A percentile compares a stretch with the other conserved stretches of the same genome.
phyloP scores from a whole-genome alignment of 2,797 vertebrate species.

The Cossypha polioptera region DNA sequence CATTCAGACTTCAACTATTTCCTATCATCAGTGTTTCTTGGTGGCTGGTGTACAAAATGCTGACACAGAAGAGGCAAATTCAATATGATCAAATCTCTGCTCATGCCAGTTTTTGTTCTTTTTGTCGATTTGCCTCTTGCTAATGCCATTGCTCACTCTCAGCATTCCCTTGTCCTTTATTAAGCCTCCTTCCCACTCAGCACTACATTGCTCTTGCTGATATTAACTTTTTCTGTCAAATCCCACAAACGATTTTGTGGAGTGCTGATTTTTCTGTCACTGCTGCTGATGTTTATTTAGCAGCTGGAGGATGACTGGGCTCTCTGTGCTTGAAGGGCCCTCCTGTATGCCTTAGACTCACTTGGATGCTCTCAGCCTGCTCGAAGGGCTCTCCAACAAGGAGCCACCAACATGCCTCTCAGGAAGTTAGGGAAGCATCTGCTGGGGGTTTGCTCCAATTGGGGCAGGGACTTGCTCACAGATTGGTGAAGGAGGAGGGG shows the following conservation, averaged over 20 bases:
- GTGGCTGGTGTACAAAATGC: neutral
- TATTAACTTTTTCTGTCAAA: slow-evolving; percentile 7
- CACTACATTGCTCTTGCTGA: neutral
- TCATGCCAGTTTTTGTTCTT: neutral
- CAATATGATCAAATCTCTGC: neutral
- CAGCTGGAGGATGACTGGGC: slow-evolving; percentile 11
- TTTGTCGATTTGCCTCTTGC: neutral
- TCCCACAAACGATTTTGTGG: neutral
- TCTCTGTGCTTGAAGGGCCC: slow-evolving; percentile 26
- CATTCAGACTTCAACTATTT: neutral
- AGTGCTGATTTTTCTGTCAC: slow-evolving; percentile 11
- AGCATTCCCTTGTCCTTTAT: neutral
- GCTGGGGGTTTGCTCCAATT: neutral
- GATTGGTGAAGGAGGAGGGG: neutral
- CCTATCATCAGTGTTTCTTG: neutral
- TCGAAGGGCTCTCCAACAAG: slow-evolving; percentile 22
- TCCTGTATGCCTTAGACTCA: slow-evolving; percentile 33
- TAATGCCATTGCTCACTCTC: neutral
- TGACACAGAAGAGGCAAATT: neutral
- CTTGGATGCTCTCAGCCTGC: slow-evolving; percentile 25
- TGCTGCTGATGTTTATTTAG: slow-evolving; percentile 35
- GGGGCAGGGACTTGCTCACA: neutral
- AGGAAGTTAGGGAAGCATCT: slow-evolving; percentile 1
- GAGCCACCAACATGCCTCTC: neutral
- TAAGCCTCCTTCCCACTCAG: neutral